A percentile compares a stretch with the other conserved stretches of the same genome.
Conservation (phyloP, 2,888 invertebrate genomes). For the Synergus itoensis region DNA sequence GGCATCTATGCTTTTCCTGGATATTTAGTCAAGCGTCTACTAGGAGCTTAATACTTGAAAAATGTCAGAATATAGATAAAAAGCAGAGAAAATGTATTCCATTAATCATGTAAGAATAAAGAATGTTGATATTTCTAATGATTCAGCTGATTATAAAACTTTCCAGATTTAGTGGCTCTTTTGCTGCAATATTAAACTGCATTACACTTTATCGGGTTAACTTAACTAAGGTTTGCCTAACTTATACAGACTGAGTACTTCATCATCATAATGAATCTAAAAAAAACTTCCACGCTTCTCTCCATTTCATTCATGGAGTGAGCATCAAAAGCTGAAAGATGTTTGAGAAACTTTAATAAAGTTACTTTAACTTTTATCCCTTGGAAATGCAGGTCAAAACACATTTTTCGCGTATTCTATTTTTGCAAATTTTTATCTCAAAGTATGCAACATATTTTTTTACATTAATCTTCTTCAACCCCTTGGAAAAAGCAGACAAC, state of each 20-base stretch:
- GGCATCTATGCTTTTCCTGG: conserved; percentile 79
- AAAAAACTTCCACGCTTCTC: background rate
- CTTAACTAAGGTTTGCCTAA: background rate
- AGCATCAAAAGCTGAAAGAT: background rate
- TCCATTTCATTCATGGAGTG: background rate
- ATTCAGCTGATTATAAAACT: background rate
- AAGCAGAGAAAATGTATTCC: conserved; percentile 29
- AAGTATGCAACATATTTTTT: background rate
- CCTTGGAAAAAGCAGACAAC: no score
- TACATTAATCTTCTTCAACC: no score
- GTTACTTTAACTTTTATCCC: background rate
- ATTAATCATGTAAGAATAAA: background rate
- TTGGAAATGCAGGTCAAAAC: background rate
- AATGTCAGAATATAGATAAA: conserved; percentile 5
- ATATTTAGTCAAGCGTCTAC: conserved; percentile 78
- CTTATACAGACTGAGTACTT: background rate
- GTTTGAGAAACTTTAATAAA: background rate
- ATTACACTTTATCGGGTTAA: background rate
- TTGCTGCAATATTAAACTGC: background rate
- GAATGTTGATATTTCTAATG: background rate
- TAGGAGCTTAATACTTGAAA: conserved; percentile 69
- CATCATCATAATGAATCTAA: conserved; percentile 1
- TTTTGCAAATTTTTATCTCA: background rate
- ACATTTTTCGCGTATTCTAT: background rate
- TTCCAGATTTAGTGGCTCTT: background rate